Evolutionary conservation across 2,888 invertebrate species (phyloP).

Genomic region (Andrena hattorfiana): DNA sequence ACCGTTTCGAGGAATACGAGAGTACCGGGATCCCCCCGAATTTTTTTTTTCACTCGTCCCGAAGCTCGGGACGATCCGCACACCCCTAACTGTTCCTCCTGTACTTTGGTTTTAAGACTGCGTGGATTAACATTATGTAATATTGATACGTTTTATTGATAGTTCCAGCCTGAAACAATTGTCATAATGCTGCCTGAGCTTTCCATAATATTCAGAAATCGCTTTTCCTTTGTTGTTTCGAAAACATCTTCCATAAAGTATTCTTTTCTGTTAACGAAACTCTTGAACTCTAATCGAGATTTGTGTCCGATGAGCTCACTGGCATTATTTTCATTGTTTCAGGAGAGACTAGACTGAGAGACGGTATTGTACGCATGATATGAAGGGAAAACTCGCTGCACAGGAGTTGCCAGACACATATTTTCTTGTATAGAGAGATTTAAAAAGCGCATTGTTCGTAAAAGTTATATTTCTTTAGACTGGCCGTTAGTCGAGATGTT

Average conservation of each 20-base stretch:
- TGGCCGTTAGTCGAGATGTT: constrained; percentile 11
- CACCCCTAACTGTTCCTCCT: constrained; percentile 17
- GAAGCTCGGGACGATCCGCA: too few relatives aligned
- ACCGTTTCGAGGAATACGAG: too few relatives aligned
- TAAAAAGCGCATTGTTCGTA: constrained; percentile 43
- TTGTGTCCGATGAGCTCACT: constrained; percentile 79
- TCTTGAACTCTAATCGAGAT: constrained; percentile 62
- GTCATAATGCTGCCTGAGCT: constrained; percentile 84
- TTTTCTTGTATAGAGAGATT: constrained; percentile 58
- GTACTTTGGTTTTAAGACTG: constrained; percentile 44
- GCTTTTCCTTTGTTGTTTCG: constrained; percentile 70
- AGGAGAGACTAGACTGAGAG: constrained; percentile 85
- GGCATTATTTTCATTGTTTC: constrained; percentile 86
- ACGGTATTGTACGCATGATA: constrained; percentile 73
- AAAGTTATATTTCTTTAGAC: constrained; percentile 31
- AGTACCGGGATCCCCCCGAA: too few relatives aligned
- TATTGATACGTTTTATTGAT: constrained; percentile 68
- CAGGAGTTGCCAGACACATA: constrained; percentile 66
- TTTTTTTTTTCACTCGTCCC: too few relatives aligned
- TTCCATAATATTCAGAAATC: constrained; percentile 74
- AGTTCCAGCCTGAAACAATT: constrained; percentile 84
- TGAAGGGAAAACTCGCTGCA: constrained; percentile 63
- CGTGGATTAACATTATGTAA: constrained; percentile 45
- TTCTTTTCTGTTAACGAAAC: constrained; percentile 64
- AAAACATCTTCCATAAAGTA: constrained; percentile 58